Evolutionary conservation across 2,888 invertebrate species (phyloP), one percentile per base, ranked within the genome.

Genomic region (Pyrrhosoma nymphula): DNA sequence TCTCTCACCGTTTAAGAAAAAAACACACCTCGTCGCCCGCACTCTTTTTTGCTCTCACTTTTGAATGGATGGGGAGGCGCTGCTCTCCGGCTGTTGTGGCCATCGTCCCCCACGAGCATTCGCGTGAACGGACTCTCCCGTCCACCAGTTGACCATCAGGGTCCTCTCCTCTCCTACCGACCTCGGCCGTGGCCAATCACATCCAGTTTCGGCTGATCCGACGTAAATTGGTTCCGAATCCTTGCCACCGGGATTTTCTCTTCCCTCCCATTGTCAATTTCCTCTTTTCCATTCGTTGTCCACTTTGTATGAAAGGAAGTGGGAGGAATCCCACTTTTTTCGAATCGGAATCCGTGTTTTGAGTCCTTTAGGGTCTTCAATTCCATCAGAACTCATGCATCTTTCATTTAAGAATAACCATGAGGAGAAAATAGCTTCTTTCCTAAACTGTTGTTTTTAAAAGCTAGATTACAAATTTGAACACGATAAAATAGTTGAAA

Each of bases 171-270:
- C 47, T 8, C 47, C 8, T 35, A 16, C 30, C 30, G 35, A 69
- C 82, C 82, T 35, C 35, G 16, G 30, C 82, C 14, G 82, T 26
- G 82, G 82, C 35, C 30, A 30, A 35, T 35, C 82, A 82, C 82
- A 60, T 82, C 35, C 82, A 8, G 30, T 82, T 82, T 35, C n/a
- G 30, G 82, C 82, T 82, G 82, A 82, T 82, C 82, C 82, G 30
- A 82, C 82, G 82, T 35, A 35, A 82, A 82, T 82, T 82, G 82
- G 82, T 30, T 35, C 82, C 82, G 82, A 82, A 82, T 82, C 82
- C 82, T 82, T 82, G 12, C 82, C 82, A 35, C 18, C 16, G 35
- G 82, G 82, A 35, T 82, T 82, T 82, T 26, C 82, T 14, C 16
- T 82, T 18, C 35, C 30, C 18, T 16, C 82, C 14, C 35, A 82